phyloP scores from a whole-genome alignment of 2,113 vertebrate genomes.

The Stigmatopora nigra region DNA sequence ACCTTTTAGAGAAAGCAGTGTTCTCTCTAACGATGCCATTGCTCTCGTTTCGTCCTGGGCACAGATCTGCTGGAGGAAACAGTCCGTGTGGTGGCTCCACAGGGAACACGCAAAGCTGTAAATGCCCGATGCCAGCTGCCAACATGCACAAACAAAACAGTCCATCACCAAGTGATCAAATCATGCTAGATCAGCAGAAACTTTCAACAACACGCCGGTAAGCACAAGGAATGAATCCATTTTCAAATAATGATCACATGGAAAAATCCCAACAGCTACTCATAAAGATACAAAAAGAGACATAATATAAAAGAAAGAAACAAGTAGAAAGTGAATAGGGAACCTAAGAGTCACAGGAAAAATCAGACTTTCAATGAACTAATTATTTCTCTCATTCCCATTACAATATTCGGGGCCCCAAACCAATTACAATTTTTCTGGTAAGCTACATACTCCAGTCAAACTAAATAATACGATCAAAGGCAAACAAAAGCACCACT shows the following conservation, averaged over 20 bases:
- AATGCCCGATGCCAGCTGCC: conserved; percentile 89
- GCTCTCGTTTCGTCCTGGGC: conserved; percentile 74
- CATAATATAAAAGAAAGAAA: conserved; percentile 10
- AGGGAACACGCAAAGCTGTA: conserved; percentile 92
- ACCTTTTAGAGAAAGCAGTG: conserved; percentile 94
- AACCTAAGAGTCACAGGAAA: conserved; percentile 23
- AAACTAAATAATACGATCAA: conserved; percentile 34
- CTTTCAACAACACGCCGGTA: conserved; percentile 3
- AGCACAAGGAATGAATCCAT: neutral
- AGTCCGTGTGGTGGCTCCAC: conserved; percentile 95
- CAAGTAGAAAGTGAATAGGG: conserved; percentile 2
- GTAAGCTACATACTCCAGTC: conserved; percentile 15
- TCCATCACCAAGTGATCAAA: conserved; percentile 26
- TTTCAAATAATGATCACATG: neutral
- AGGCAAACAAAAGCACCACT: conserved; percentile 19
- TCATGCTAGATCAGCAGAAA: conserved; percentile 15
- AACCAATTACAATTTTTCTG: conserved; percentile 25
- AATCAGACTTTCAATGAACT: conserved; percentile 31
- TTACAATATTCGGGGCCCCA: conserved; percentile 26
- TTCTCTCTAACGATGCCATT: conserved; percentile 84
- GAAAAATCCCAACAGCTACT: conserved; percentile 1
- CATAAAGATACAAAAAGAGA: conserved; percentile 11
- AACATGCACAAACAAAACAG: conserved; percentile 50
- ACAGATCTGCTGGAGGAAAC: conserved; percentile 85
- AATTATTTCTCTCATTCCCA: conserved; percentile 19